These are phyloP conservation scores for Encarsia formosa DNA, from an alignment of 2,888 invertebrate genomes.

Conservation along the genomic window DNA sequence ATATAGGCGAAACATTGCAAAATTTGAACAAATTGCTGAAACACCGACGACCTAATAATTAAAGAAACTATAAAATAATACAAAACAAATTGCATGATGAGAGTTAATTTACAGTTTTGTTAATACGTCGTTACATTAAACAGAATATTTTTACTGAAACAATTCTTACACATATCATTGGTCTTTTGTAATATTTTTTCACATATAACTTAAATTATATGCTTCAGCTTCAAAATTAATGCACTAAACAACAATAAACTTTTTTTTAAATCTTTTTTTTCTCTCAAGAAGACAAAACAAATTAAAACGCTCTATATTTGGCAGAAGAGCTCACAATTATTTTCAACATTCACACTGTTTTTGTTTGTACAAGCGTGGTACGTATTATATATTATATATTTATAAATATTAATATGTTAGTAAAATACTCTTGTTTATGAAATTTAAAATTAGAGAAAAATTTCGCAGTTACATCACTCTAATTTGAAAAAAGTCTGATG, in stretches of 20 bases:
- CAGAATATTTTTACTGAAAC: constrained; percentile 3
- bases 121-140: constrained; percentile 7
- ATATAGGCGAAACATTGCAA: constrained; percentile 11
- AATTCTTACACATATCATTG: constrained; percentile 14
- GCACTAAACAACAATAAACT: constrained; percentile 4
- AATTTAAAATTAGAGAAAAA: constrained; percentile 19
- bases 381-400: constrained; percentile 14
- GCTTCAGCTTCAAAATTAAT: constrained; percentile 1
- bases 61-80: constrained; percentile 1
- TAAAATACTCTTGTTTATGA: constrained; percentile 27
- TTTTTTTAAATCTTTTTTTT: constrained; percentile 9
- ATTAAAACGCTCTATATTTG: constrained; percentile 13
- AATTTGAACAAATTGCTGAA: constrained; percentile 11
- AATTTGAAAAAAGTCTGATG: constrained; percentile 18
- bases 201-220: neutral
- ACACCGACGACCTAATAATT: constrained; percentile 11
- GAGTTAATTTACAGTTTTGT: constrained; percentile 9
- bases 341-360: constrained; percentile 8
- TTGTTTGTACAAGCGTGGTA: constrained; percentile 28
- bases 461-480: constrained; percentile 11
- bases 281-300: constrained; percentile 6
- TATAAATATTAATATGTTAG: constrained; percentile 14
- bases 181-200: constrained; percentile 12
- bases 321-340: constrained; percentile 10
- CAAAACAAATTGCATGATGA: constrained; percentile 1